Conservation (phyloP, 2,113 vertebrate genomes). For the Ageneiosus marmoratus region DNA sequence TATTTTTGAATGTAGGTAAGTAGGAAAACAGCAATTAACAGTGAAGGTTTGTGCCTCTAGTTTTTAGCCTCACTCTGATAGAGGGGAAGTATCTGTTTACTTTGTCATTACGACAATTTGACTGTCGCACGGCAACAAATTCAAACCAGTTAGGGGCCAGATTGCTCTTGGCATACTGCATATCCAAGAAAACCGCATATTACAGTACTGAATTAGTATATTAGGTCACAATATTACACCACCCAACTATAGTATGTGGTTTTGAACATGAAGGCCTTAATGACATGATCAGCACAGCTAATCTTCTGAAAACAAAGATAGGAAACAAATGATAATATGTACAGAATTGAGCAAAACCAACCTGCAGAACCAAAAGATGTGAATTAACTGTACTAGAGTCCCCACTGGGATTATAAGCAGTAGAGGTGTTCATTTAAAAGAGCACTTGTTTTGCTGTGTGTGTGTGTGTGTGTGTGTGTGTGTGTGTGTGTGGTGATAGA, state of each 20-base stretch:
- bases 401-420: background rate
- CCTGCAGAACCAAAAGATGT: background rate
- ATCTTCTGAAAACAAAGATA: background rate
- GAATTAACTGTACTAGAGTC: background rate
- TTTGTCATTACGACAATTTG: constrained; percentile 81
- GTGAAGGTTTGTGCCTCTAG: constrained; percentile 60
- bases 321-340: background rate
- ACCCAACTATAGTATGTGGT: background rate
- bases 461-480: background rate
- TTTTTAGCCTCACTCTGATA: constrained; percentile 67
- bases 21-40: constrained; percentile 81
- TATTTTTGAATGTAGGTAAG: constrained; percentile 71
- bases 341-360: background rate
- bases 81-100: constrained; percentile 82
- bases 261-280: background rate
- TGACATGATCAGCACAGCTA: background rate
- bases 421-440: background rate
- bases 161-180: constrained; percentile 73
- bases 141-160: constrained; percentile 74
- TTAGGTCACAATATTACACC: background rate
- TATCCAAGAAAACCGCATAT: constrained; percentile 11
- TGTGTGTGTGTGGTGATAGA: background rate
- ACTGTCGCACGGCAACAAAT: constrained; percentile 76
- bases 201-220: constrained; percentile 18
- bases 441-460: background rate